Percentiles rank a stretch among this genome's conserved stretches.
These are phyloP conservation scores for Eidolon helvum DNA, from an alignment of 2,113 vertebrate species.

Conservation along the genomic window DNA sequence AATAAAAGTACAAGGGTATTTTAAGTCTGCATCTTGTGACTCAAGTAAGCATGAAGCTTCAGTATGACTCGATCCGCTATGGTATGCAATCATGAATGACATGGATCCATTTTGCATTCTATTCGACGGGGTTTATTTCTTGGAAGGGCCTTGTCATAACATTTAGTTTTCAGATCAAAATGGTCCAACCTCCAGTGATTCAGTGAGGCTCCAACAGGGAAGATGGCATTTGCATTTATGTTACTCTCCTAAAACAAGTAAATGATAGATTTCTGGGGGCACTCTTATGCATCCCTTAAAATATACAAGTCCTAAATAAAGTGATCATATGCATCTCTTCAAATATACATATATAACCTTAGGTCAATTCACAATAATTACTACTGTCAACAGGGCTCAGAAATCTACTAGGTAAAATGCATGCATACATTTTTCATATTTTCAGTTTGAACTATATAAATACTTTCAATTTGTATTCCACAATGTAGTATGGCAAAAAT, in stretches of 20 bases:
- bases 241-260: conserved; percentile 36
- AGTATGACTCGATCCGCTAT: neutral
- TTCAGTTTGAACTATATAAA: neutral
- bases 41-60: conserved; percentile 53
- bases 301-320: conserved; percentile 37
- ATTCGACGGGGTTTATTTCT: conserved; percentile 1
- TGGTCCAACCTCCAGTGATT: conserved; percentile 5
- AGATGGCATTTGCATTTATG: neutral
- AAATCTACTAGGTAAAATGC: conserved; percentile 34
- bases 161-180: conserved; percentile 47
- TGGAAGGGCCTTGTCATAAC: neutral
- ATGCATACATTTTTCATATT: conserved; percentile 3
- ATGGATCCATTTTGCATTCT: neutral
- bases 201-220: neutral
- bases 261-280: neutral
- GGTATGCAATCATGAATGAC: neutral
- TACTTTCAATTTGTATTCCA: conserved; percentile 18
- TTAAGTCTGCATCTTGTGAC: neutral
- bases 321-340: neutral
- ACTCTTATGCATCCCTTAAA: neutral
- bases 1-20: neutral
- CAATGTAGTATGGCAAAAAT: conserved; percentile 23
- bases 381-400: conserved; percentile 24
- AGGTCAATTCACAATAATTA: conserved; percentile 22
- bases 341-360: conserved; percentile 18